phyloP scores from a whole-genome alignment of 92 coral and sea anemone genomes.

The Zoanthus sansibaricus region DNA sequence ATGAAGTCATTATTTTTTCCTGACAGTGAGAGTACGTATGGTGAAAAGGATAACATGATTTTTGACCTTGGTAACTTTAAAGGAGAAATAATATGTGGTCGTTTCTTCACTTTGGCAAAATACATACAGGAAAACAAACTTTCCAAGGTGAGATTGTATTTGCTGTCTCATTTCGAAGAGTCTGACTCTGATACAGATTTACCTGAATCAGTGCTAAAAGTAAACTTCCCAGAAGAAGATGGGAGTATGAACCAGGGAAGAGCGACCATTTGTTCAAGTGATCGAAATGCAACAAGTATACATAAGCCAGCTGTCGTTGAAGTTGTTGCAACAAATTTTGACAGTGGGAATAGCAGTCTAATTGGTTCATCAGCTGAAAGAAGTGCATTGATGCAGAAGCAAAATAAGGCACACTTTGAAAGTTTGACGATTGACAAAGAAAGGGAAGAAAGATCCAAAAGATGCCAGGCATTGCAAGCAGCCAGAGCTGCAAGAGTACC shows the following conservation, averaged over 20 bases:
- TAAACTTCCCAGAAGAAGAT: not conserved
- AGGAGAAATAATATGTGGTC: constrained; percentile 35
- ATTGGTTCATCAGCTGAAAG: too few relatives aligned
- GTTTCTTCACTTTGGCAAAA: constrained; percentile 30
- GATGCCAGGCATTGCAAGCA: too few relatives aligned
- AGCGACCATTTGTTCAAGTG: constrained; percentile 3
- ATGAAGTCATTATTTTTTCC: constrained; percentile 62
- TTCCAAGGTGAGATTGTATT: constrained; percentile 47
- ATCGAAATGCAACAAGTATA: not conserved
- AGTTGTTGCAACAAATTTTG: too few relatives aligned
- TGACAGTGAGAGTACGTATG: constrained; percentile 52
- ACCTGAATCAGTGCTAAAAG: constrained; percentile 5
- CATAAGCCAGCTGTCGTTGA: too few relatives aligned
- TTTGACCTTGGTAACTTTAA: constrained; percentile 54
- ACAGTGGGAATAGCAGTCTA: too few relatives aligned
- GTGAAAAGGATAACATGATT: constrained; percentile 40
- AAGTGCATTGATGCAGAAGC: too few relatives aligned
- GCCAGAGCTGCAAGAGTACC: too few relatives aligned
- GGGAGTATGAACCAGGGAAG: not conserved
- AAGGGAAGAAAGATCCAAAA: too few relatives aligned
- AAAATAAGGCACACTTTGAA: too few relatives aligned
- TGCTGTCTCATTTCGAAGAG: constrained; percentile 22
- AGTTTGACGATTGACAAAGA: too few relatives aligned
- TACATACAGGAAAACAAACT: constrained; percentile 39
- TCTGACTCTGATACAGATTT: constrained; percentile 19